These are phyloP conservation scores for Drosophila heteroneura DNA, from an alignment of 2,888 invertebrate species.

Conservation along the genomic window DNA sequence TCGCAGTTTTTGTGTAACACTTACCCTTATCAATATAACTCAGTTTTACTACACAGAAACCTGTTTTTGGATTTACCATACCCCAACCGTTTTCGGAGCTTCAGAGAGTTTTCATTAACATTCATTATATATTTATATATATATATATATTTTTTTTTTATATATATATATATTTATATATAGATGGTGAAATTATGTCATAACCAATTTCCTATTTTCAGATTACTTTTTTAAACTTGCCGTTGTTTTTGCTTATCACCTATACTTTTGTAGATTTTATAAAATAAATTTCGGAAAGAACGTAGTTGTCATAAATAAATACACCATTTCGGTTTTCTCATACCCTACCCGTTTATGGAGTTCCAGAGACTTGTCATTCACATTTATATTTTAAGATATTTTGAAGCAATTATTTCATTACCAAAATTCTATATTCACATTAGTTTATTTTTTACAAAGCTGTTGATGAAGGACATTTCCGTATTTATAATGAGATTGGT, in stretches of 20 bases:
- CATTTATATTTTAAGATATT: neutral
- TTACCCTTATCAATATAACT: neutral
- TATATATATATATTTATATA: no score
- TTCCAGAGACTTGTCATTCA: neutral
- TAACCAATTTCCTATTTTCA: neutral
- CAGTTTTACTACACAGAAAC: neutral
- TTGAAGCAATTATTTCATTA: neutral
- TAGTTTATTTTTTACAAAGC: neutral
- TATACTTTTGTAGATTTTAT: neutral
- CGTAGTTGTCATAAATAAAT: neutral
- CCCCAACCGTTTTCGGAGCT: neutral
- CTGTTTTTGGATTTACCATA: neutral
- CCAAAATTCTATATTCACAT: neutral
- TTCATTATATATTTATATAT: neutral
- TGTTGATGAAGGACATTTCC: neutral
- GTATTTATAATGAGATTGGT: neutral
- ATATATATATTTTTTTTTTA: no score
- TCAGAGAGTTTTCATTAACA: neutral
- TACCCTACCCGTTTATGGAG: neutral
- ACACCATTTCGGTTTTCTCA: neutral
- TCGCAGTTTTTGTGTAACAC: neutral
- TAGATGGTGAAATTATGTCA: neutral
- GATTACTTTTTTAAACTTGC: neutral
- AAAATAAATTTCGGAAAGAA: neutral
- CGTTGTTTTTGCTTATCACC: neutral